These are phyloP conservation scores for Halotydeus destructor DNA, from an alignment of 1,140 invertebrate species.

Conservation along the genomic window DNA sequence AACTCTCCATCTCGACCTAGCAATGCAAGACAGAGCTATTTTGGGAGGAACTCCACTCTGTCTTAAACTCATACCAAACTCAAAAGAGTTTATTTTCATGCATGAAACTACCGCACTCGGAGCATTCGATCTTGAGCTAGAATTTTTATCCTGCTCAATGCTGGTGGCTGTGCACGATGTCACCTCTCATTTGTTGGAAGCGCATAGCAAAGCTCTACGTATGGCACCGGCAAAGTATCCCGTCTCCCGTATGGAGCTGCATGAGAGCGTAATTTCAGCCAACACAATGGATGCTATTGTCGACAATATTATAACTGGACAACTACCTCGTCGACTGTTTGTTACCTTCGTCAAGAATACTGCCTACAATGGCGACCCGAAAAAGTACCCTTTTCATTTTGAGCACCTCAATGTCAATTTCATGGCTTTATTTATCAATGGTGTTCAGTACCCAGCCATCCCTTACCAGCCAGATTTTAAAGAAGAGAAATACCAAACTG, in stretches of 20 bases:
- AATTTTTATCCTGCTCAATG: no score
- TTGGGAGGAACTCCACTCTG: neutral
- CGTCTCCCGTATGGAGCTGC: slow-evolving; percentile 11
- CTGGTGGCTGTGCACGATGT: no score
- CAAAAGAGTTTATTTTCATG: neutral
- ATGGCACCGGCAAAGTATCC: slow-evolving; percentile 9
- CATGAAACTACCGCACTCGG: no score
- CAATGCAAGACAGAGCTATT: slow-evolving; percentile 2
- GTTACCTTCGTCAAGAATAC: neutral
- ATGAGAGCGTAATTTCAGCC: neutral
- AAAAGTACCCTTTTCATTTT: slow-evolving; percentile 3
- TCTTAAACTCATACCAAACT: neutral
- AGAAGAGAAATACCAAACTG: neutral
- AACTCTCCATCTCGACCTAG: slow-evolving; percentile 1
- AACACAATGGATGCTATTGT: neutral
- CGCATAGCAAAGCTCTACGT: slow-evolving; percentile 11
- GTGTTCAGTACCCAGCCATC: slow-evolving; percentile 4
- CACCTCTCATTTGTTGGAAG: no score
- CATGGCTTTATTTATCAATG: slow-evolving; percentile 9
- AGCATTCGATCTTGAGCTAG: no score
- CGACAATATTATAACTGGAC: slow-evolving; percentile 1
- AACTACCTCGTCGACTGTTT: neutral
- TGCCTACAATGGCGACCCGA: neutral
- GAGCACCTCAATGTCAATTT: slow-evolving; percentile 3
- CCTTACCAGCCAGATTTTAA: slow-evolving; percentile 9